These are phyloP conservation scores for Epizoanthus illoricatus DNA, from an alignment of 92 coral and sea anemone species.

Conservation along the genomic window DNA sequence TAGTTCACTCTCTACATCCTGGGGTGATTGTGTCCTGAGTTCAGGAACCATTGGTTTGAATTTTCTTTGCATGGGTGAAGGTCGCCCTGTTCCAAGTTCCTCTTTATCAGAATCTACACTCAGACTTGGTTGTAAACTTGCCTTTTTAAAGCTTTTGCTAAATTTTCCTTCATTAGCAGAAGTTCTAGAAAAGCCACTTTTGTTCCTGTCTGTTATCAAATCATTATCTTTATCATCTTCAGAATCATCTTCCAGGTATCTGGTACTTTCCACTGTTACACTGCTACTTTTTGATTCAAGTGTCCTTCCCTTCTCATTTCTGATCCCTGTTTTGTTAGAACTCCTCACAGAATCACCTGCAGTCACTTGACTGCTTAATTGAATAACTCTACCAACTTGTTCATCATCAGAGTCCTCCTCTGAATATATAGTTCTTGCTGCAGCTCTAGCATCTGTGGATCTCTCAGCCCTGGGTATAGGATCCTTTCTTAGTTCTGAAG, in stretches of 20 bases:
- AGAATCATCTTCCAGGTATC: conserved; percentile 28
- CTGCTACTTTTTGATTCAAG: background rate
- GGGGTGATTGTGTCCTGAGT: conserved; percentile 4
- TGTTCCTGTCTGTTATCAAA: too few species aligned
- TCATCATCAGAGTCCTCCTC: conserved; percentile 40
- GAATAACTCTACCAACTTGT: conserved; percentile 23
- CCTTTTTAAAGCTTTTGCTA: background rate
- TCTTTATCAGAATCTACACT: conserved; percentile 20
- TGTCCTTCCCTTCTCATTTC: background rate
- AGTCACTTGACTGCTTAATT: background rate
- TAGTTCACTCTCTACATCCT: conserved; percentile 6
- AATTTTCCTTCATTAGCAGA: background rate
- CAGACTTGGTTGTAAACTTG: background rate
- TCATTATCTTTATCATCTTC: background rate
- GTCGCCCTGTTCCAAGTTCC: background rate
- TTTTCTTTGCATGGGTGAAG: conserved; percentile 2
- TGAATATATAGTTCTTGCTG: background rate
- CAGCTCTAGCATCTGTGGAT: background rate
- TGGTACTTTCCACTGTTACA: background rate
- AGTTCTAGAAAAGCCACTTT: background rate
- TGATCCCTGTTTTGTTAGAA: background rate
- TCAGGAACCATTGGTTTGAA: conserved; percentile 8
- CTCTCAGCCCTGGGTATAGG: background rate
- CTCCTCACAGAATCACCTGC: background rate
- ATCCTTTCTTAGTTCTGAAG: background rate